phyloP scores from a whole-genome alignment of 2,888 invertebrate genomes.

The Entomobrya proxima region DNA sequence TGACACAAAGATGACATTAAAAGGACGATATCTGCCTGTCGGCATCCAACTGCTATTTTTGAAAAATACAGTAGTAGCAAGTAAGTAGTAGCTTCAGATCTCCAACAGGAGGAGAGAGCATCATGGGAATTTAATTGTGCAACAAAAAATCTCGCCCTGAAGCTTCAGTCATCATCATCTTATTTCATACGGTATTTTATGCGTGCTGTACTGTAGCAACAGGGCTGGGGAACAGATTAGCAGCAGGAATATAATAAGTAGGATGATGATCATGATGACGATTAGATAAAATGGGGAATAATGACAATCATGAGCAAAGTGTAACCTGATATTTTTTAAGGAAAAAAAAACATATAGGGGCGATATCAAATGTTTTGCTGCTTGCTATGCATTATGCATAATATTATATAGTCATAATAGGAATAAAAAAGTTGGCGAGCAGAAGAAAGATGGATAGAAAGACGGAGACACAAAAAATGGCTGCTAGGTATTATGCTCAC shows the following conservation, averaged over 20 bases:
- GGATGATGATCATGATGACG: background rate
- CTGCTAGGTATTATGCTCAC: constrained; percentile 14
- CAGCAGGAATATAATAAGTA: background rate
- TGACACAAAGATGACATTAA: constrained; percentile 57
- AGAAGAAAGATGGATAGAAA: background rate
- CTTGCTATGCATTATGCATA: background rate
- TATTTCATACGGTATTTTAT: background rate
- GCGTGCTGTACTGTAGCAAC: background rate
- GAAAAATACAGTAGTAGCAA: background rate
- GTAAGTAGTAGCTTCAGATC: background rate
- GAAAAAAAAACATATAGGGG: background rate
- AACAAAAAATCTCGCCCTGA: constrained; percentile 24
- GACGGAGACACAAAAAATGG: background rate
- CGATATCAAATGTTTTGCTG: constrained; percentile 14
- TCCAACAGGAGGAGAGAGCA: background rate
- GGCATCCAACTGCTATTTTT: constrained; percentile 2
- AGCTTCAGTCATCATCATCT: constrained; percentile 1
- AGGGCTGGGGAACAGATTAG: background rate
- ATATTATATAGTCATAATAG: background rate
- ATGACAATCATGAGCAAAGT: background rate
- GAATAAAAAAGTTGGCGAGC: background rate
- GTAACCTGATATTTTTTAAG: constrained; percentile 10
- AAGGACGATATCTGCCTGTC: constrained; percentile 36
- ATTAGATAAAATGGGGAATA: background rate
- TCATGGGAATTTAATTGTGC: constrained; percentile 54